phyloP scores from a whole-genome alignment of 2,113 vertebrate species.

The Ifrita kowaldi region DNA sequence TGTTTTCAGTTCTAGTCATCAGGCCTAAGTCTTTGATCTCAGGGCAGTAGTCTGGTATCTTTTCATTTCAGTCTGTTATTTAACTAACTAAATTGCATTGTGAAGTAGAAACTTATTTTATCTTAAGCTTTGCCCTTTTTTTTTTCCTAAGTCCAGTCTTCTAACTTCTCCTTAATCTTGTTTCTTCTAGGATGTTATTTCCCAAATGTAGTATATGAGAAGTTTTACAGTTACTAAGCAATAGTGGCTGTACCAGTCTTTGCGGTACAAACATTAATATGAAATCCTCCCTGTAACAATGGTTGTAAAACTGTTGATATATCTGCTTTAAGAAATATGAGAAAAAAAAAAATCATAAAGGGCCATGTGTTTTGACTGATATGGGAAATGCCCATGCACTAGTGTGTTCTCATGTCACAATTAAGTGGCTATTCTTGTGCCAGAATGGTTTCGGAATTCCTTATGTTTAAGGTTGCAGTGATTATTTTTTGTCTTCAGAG shows the following conservation, averaged over 20 bases:
- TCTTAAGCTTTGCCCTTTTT: not conserved
- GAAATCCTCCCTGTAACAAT: not conserved
- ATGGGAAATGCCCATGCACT: not conserved
- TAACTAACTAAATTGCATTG: not conserved
- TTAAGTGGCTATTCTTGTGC: not conserved
- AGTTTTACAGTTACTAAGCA: not conserved
- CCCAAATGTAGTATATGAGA: not conserved
- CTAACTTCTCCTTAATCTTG: not conserved
- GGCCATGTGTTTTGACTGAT: not conserved
- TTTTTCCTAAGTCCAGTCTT: not conserved
- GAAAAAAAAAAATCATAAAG: not conserved
- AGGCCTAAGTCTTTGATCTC: not conserved
- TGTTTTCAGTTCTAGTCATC: not conserved
- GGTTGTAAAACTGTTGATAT: not conserved
- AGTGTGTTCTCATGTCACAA: not conserved
- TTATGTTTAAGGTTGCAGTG: not conserved
- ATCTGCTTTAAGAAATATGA: not conserved
- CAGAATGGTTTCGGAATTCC: not conserved
- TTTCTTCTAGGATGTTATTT: not conserved
- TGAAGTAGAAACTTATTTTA: not conserved
- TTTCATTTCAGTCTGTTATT: not conserved
- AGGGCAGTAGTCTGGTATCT: not conserved
- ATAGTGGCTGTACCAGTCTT: not conserved
- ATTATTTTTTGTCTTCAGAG: not conserved
- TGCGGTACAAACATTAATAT: not conserved